These are phyloP conservation scores for Zootermopsis nevadensis DNA, from an alignment of 2,888 invertebrate genomes.

Conservation along the genomic window DNA sequence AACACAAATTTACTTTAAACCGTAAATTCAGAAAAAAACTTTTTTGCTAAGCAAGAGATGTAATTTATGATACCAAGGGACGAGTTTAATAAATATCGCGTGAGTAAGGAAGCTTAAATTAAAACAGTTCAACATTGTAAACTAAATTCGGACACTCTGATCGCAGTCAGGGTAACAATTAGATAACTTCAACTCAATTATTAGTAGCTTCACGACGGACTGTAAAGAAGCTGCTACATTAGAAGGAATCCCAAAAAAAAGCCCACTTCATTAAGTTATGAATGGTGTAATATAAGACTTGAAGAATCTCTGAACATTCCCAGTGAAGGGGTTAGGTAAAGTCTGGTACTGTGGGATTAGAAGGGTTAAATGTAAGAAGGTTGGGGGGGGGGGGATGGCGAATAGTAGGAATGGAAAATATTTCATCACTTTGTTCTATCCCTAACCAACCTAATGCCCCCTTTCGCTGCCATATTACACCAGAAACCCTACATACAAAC, in stretches of 20 bases:
- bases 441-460: neutral
- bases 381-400: no score
- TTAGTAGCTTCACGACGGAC: neutral
- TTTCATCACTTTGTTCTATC: neutral
- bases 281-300: neutral
- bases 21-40: neutral
- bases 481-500: conserved; percentile 40
- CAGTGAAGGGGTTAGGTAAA: conserved; percentile 6
- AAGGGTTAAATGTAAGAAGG: neutral
- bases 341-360: neutral
- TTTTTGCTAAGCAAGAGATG: neutral
- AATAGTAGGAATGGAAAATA: neutral
- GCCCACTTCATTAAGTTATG: conserved; percentile 8
- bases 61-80: neutral
- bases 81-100: neutral
- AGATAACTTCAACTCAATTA: neutral
- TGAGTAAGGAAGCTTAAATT: neutral
- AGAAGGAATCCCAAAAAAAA: conserved; percentile 4
- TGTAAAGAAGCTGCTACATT: neutral
- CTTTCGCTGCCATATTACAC: conserved; percentile 12
- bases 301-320: neutral
- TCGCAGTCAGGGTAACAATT: neutral
- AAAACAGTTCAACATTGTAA: neutral
- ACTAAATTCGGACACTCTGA: neutral
- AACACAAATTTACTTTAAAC: neutral